These are phyloP conservation scores for Gnathonemus echidnorhynchus DNA, from an alignment of 2,113 vertebrate genomes.

Conservation along the genomic window DNA sequence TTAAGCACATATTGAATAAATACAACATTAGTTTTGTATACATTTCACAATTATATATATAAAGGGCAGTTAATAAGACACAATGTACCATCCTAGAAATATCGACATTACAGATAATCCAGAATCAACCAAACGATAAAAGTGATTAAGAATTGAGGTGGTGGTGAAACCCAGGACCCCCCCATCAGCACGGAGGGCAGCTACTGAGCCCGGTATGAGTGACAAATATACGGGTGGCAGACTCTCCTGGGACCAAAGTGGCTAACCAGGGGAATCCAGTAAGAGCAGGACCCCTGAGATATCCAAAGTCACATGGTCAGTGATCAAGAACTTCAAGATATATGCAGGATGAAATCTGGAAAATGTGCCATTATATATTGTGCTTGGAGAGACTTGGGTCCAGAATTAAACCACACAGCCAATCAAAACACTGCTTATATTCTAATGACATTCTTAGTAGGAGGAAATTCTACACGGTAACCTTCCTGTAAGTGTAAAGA, in stretches of 20 bases:
- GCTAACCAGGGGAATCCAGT: background rate
- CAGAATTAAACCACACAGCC: background rate
- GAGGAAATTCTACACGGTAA: background rate
- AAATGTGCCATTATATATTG: background rate
- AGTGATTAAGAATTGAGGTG: background rate
- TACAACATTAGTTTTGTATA: background rate
- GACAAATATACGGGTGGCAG: background rate
- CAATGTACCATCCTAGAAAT: background rate
- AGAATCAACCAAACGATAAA: background rate
- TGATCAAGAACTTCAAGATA: background rate
- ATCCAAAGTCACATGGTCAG: background rate
- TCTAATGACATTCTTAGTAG: background rate
- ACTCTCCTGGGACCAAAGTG: background rate
- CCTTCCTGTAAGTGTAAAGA: background rate
- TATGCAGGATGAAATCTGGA: background rate
- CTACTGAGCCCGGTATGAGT: background rate
- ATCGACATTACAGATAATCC: background rate
- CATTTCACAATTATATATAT: no score
- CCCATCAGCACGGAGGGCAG: background rate
- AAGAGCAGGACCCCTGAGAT: background rate
- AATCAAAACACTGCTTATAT: background rate
- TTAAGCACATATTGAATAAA: background rate
- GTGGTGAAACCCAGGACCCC: background rate
- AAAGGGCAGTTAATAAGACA: background rate
- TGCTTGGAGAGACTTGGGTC: background rate